A percentile compares a stretch with the other conserved stretches of the same genome.
Evolutionary conservation across 2,888 invertebrate genomes (phyloP).

Genomic region (Spialia ferax): DNA sequence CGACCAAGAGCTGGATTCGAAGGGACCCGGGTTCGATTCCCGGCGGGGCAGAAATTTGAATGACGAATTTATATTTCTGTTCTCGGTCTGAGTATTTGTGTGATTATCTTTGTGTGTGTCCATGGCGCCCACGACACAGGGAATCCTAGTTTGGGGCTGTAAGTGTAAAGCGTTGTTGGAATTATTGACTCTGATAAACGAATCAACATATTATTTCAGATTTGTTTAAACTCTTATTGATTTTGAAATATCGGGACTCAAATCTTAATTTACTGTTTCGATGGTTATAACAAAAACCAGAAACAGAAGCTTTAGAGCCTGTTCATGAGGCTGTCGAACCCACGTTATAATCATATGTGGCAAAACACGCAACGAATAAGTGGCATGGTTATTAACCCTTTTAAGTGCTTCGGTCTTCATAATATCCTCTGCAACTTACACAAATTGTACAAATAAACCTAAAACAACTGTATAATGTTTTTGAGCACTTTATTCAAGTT

Average conservation of each 20-base stretch:
- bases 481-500: neutral
- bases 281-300: neutral
- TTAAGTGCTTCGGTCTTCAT: neutral
- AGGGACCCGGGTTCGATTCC: no score
- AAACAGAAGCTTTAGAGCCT: neutral
- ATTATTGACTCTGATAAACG: no score
- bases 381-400: neutral
- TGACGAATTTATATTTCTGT: no score
- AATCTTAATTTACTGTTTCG: neutral
- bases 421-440: neutral
- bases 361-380: slow-evolving; percentile 8
- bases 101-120: no score
- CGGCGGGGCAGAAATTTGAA: no score
- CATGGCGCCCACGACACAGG: no score
- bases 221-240: no score
- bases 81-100: no score
- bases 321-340: slow-evolving; percentile 3
- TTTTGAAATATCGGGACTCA: neutral
- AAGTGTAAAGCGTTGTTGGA: no score
- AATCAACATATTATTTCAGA: no score
- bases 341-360: neutral
- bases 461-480: neutral
- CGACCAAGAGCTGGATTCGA: slow-evolving; percentile 20
- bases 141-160: no score
- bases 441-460: neutral